Base-by-base conservation (phyloP, 1,140 invertebrate species). In the Diabrotica undecimpunctata region DNA sequence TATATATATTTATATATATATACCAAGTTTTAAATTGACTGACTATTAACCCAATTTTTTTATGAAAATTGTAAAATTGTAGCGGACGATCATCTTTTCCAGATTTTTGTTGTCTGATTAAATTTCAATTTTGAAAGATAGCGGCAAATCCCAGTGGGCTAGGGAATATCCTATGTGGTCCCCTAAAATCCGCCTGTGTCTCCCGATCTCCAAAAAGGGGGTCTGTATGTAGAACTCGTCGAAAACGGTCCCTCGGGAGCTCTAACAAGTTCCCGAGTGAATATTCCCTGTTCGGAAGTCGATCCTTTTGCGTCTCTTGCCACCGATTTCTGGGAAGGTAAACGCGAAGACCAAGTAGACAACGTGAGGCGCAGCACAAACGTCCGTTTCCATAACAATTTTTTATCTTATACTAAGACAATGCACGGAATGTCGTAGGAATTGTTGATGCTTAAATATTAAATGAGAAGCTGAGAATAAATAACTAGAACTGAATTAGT, bases 201-300 rank as follows among this genome's bases (percentile, higher is more conserved):
- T n/a, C n/a, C 41, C 41, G 41, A 10, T 10, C 41, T 10, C n/a
- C 41, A 46, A 46, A 46, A 46, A n/a, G 41, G 41, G 41, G 41
- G 41, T 46, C 41, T 46, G 41, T 46, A 46, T 46, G 41, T 46
- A 46, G 41, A 46, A 46, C 41, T 46, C 41, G 41, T 46, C 41
- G 41, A 46, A 46, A 46, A 46, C n/a, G 41, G 6, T 46, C 41
- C 41, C 41, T 5, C 5, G 41, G 41, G 41, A 46, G n/a, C 41
- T 46, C n/a, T 46, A 46, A 46, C 41, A 46, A 46, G 41, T 46
- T 46, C 41, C 41, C 41, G n/a, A 46, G 41, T 46, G 41, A 46
- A 46, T 46, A 46, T 46, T 46, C 41, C n/a, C 41, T 46, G 41
- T 46, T 46, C 41, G 41, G n/a, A 46, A 46, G 41, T 46, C 41